Conservation (phyloP, 2,113 vertebrate species). For the Halcyon malimbica region DNA sequence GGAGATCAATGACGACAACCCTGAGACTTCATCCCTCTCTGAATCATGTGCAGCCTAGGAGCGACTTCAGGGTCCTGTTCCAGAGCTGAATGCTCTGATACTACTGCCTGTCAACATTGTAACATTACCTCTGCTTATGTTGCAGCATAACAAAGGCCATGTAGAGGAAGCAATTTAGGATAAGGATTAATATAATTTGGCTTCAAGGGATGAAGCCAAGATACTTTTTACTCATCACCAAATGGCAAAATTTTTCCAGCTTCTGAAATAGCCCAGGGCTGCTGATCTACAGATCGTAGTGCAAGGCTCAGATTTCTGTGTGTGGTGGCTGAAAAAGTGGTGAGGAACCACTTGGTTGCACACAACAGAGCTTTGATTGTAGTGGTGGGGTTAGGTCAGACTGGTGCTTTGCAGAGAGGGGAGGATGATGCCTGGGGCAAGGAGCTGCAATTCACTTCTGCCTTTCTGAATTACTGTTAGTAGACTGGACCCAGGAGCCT, state of each 20-base stretch:
- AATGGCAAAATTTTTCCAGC: neutral
- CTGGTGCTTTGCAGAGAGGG: neutral
- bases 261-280: neutral
- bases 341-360: neutral
- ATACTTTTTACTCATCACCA: neutral
- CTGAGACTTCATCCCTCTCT: neutral
- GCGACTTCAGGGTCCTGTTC: neutral
- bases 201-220: neutral
- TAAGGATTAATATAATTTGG: neutral
- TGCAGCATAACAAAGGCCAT: neutral
- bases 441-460: neutral
- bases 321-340: neutral
- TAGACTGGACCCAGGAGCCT: neutral
- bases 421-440: neutral
- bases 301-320: neutral
- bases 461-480: neutral
- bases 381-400: too few relatives aligned
- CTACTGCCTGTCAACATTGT: neutral
- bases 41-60: rapidly evolving
- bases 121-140: neutral
- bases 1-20: neutral
- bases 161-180: neutral
- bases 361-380: neutral
- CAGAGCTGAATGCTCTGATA: neutral
- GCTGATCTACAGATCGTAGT: neutral